A percentile compares a stretch with the other conserved stretches of the same genome.
These are phyloP conservation scores for Orgyia antiqua DNA, from an alignment of 2,888 invertebrate species.

Conservation along the genomic window DNA sequence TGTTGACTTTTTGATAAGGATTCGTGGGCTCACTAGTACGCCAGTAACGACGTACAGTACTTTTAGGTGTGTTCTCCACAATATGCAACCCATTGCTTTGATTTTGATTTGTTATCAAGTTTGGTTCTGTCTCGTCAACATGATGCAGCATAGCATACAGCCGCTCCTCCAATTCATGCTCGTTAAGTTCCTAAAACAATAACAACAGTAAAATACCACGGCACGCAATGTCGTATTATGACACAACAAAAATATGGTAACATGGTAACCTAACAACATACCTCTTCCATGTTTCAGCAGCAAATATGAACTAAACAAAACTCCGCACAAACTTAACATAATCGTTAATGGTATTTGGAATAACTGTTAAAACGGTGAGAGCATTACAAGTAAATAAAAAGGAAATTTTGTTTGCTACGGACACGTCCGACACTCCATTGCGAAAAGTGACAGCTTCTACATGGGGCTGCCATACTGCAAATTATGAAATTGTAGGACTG, in stretches of 20 bases:
- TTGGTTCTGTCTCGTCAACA: slow-evolving; percentile 57
- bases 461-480: too few species aligned
- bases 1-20: slow-evolving; percentile 45
- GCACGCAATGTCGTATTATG: slow-evolving; percentile 32
- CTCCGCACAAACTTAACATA: slow-evolving; percentile 66
- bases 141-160: slow-evolving; percentile 70
- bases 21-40: slow-evolving; percentile 43
- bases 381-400: slow-evolving; percentile 66
- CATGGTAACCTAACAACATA: slow-evolving; percentile 44
- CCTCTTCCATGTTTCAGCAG: slow-evolving; percentile 71
- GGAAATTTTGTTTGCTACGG: slow-evolving; percentile 51
- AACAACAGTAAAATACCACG: slow-evolving; percentile 41
- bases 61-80: slow-evolving; percentile 42
- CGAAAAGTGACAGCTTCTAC: slow-evolving; percentile 34
- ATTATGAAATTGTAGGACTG: too few species aligned
- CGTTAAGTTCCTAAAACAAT: slow-evolving; percentile 67
- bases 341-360: slow-evolving; percentile 55
- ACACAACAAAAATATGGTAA: slow-evolving; percentile 62
- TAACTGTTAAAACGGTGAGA: slow-evolving; percentile 53
- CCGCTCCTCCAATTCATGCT: slow-evolving; percentile 68
- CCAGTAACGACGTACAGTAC: slow-evolving; percentile 63
- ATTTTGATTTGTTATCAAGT: slow-evolving; percentile 32
- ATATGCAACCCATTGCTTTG: slow-evolving; percentile 35
- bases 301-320: slow-evolving; percentile 57
- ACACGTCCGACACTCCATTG: slow-evolving; percentile 70